A percentile compares a stretch with the other conserved stretches of the same genome.
Evolutionary conservation across 2,113 vertebrate genomes (phyloP).

Genomic region (Pelmatolapia mariae): DNA sequence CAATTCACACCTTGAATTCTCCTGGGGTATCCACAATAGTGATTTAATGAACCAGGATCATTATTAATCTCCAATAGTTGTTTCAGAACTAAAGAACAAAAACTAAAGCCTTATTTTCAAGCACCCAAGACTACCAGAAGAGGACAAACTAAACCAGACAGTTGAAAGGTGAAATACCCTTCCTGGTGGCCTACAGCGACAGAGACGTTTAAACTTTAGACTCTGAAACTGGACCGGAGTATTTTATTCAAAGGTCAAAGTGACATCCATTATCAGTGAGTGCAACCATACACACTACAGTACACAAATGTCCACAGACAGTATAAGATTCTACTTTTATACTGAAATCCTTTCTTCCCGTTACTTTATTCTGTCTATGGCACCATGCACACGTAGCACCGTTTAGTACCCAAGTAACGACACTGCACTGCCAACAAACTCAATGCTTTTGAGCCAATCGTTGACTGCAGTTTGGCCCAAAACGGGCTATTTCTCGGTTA

Average conservation of each 20-base stretch:
- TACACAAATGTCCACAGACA: background rate
- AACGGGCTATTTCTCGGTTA: background rate
- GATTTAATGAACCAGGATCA: background rate
- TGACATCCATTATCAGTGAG: background rate
- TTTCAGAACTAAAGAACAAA: background rate
- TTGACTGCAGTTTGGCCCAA: background rate
- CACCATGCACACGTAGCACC: rapidly evolving
- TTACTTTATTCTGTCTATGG: background rate
- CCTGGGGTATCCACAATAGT: background rate
- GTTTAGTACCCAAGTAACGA: background rate
- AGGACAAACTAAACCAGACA: background rate
- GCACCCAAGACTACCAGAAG: background rate
- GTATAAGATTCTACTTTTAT: background rate
- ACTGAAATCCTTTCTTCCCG: background rate
- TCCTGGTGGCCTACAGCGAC: background rate
- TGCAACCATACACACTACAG: background rate
- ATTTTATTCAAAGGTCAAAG: background rate
- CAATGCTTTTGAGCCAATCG: background rate
- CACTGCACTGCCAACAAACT: background rate
- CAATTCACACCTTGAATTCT: background rate
- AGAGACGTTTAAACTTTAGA: background rate
- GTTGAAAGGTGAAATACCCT: background rate
- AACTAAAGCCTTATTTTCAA: background rate
- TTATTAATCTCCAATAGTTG: background rate
- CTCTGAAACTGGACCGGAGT: background rate